These are phyloP conservation scores for Ursus arctos DNA, from an alignment of 2,113 vertebrate species.

Conservation along the genomic window DNA sequence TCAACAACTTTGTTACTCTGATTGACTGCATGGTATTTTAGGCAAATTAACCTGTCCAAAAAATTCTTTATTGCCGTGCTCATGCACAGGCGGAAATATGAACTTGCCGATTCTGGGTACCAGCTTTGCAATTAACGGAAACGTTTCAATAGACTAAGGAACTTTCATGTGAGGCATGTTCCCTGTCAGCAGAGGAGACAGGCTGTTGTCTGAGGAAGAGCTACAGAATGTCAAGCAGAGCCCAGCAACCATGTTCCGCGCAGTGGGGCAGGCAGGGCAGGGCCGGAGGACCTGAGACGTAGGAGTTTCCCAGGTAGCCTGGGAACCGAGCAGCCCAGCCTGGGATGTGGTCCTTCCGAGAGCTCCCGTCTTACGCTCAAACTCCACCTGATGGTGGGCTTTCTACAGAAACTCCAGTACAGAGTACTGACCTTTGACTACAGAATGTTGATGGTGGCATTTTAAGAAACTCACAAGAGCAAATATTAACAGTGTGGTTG, in stretches of 20 bases:
- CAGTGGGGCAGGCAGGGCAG: constrained; percentile 52
- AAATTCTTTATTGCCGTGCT: constrained; percentile 83
- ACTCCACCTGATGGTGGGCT: constrained; percentile 32
- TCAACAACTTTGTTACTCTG: constrained; percentile 86
- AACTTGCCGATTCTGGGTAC: constrained; percentile 84
- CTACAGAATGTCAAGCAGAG: constrained; percentile 73
- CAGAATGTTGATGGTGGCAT: neutral
- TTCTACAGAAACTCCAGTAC: constrained; percentile 44
- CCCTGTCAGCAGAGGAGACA: constrained; percentile 82
- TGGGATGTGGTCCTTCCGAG: neutral
- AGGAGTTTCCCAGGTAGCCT: neutral
- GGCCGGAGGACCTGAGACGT: neutral
- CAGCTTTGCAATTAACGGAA: constrained; percentile 86
- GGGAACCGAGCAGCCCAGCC: constrained; percentile 20
- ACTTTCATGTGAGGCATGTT: constrained; percentile 83
- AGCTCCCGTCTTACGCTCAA: constrained; percentile 45
- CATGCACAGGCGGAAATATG: constrained; percentile 87
- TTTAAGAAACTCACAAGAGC: neutral
- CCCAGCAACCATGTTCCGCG: constrained; percentile 47
- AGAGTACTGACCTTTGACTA: neutral
- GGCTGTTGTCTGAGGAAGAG: constrained; percentile 78
- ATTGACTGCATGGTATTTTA: constrained; percentile 87
- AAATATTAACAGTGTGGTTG: neutral
- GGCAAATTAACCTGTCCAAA: constrained; percentile 89
- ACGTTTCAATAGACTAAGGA: constrained; percentile 87